Conservation (phyloP, 2,888 invertebrate species). For the Mantis religiosa region DNA sequence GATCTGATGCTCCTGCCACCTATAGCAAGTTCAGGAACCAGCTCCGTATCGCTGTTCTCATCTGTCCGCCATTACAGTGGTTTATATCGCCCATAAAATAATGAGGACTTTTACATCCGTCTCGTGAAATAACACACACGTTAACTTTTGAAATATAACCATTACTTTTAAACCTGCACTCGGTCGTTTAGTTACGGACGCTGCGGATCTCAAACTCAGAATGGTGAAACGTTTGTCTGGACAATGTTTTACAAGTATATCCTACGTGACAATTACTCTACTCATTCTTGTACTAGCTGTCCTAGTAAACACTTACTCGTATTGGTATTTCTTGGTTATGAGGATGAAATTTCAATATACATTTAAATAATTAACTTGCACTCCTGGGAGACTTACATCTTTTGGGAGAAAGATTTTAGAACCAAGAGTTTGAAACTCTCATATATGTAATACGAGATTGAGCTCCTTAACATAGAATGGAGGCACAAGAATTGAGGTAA, state of each 20-base stretch:
- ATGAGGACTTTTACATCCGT: slow-evolving; percentile 5
- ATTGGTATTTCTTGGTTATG: no score
- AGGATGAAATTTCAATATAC: no score
- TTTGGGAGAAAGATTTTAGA: no score
- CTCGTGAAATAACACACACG: background rate
- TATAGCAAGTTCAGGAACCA: background rate
- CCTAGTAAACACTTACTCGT: no score
- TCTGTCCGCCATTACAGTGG: background rate
- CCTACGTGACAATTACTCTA: no score
- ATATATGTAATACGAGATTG: no score
- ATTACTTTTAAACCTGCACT: background rate
- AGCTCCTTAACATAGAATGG: no score
- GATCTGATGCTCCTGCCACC: background rate
- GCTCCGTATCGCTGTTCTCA: background rate
- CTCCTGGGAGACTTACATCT: no score
- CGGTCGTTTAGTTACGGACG: background rate
- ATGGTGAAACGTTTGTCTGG: background rate
- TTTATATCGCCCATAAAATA: slow-evolving; percentile 2
- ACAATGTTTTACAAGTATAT: background rate
- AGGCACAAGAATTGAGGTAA: no score
- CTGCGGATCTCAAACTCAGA: background rate
- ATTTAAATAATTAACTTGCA: no score
- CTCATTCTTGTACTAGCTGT: no score
- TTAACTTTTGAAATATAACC: slow-evolving; percentile 1
- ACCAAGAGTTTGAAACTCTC: no score